Evolutionary conservation across 2,888 invertebrate genomes (phyloP), one percentile per base, ranked within the genome.

Genomic region (Tachystola acroxantha): DNA sequence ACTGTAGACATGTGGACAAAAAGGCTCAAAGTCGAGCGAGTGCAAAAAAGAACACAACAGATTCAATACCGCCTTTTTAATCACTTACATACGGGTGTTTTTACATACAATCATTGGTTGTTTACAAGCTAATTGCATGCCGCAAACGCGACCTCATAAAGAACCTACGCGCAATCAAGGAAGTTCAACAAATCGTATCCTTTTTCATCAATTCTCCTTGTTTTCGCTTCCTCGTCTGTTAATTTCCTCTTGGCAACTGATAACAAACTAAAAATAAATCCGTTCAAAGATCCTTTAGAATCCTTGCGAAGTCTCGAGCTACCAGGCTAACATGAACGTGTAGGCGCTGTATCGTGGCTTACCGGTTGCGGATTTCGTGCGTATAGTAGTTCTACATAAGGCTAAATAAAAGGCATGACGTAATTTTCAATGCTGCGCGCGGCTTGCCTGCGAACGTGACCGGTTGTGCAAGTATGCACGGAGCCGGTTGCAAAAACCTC

Each of bases 381-480:
- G 60, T 27, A 27, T 11, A 27, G 16, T 60, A 68, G 76, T 69
- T 69, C 74, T 72, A 75, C 73, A 73, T 81, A 78, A 75, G 71
- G 78, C 69, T 73, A 74, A 76, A 76, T 72, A 66, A 76, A 74
- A 65, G 65, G 53, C 65, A 67, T 84, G 82, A 82, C 80, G 82
- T 80, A 81, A 84, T 69, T 67, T 67, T 67, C 72, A 73, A 73
- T 77, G 76, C 65, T 73, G 77, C 67, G 72, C 70, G 73, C 72
- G 70, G 64, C 58, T 50, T 61, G 64, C 58, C 50, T 61, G 64
- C 65, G 58, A 65, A 68, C 71, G 66, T 66, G 75, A 71, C 73
- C 67, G 66, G 75, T 78, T 72, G 70, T 72, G 72, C 74, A 72
- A 73, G 74, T 79, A 63, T 70, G 68, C 67, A 64, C 37, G 46